Evolutionary conservation across 2,797 vertebrate genomes (phyloP).

Genomic region (Pseudomugil tenellus): DNA sequence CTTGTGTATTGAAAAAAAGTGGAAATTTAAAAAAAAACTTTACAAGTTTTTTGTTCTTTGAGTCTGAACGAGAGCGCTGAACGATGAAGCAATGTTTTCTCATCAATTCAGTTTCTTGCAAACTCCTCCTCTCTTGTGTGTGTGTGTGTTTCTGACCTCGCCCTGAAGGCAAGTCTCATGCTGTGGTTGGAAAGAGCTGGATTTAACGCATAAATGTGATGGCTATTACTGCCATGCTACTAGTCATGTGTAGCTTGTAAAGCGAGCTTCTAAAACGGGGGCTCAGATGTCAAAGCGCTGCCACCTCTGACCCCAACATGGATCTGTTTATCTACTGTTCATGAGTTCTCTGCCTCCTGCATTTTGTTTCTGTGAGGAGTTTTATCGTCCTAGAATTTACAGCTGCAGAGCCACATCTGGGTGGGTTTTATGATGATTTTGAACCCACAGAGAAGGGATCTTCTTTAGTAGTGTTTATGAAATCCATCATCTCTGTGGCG

Average conservation of each 20-base stretch:
- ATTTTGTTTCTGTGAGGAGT: slow-evolving; percentile 15
- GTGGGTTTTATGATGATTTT: slow-evolving; percentile 27
- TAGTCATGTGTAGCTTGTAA: slow-evolving; percentile 66
- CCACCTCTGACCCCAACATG: slow-evolving; percentile 32
- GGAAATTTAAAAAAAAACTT: slow-evolving; percentile 17
- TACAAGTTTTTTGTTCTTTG: slow-evolving; percentile 12
- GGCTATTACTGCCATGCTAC: slow-evolving; percentile 45
- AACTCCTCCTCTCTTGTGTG: slow-evolving; percentile 1
- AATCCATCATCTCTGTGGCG: slow-evolving; percentile 11
- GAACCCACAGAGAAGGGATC: slow-evolving; percentile 12
- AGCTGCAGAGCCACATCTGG: slow-evolving; percentile 38
- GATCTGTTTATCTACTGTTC: slow-evolving; percentile 37
- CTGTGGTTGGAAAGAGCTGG: slow-evolving; percentile 33
- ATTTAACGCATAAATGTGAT: slow-evolving; percentile 53
- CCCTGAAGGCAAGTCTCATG: slow-evolving; percentile 14
- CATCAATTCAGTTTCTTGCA: slow-evolving; percentile 5
- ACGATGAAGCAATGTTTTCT: slow-evolving; percentile 12
- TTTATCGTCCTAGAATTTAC: slow-evolving; percentile 29
- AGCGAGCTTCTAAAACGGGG: slow-evolving; percentile 42
- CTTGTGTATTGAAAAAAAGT: slow-evolving; percentile 30
- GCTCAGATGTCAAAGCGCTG: slow-evolving; percentile 34
- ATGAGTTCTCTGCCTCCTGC: slow-evolving; percentile 3
- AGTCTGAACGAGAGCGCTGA: slow-evolving; percentile 7
- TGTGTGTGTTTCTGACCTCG: slow-evolving; percentile 23
- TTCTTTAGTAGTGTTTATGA: not conserved